Base-by-base conservation (phyloP, 2,113 vertebrate species). In the Austrofundulus limnaeus region DNA sequence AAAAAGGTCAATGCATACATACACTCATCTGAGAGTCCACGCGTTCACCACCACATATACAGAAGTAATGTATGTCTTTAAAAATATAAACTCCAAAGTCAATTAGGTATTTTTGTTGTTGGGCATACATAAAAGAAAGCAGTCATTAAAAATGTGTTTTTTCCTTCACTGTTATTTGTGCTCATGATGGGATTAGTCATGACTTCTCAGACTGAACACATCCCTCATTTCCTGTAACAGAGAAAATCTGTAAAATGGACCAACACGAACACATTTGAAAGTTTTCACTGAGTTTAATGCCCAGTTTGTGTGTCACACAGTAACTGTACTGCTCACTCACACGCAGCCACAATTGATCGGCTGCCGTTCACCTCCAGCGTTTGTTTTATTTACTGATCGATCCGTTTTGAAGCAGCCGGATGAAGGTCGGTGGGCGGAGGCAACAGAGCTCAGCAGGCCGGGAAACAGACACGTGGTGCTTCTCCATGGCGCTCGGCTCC, bases 381-480 rank as follows among this genome's bases (percentile, higher is more conserved):
- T 42, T 65, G 46, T 76, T 70, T 56, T 25, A 66, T 68, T 37
- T 45, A 21, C 53, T 17, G 23, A 39, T 47, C 53, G n/a, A 51
- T 69, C 52, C 53, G 55, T 13, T 10, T 12, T 28, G 38, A 61
- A 28, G n/a, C 5, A 54, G 59, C 46, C 51, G 41, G 49, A 34
- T 55, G 5, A 38, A 43, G 43, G 38, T 34, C 39, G n/a, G 68
- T 81, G 83, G 85, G 81, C 77, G 83, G 81, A 66, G 74, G 59
- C 60, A n/a, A n/a, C n/a, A 72, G 23, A 51, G 58, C 4, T 55
- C 12, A 64, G 58, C 60, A 81, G 75, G 58, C 67, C 59, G 24
- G 80, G 50, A 52, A 39, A 48, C 71, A 51, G 72, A 86, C 91
- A 91, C 91, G 90, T 92, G 90, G 85, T 87, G 77, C 71, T 79